phyloP scores from a whole-genome alignment of 2,888 invertebrate species.

The Nycteola revayana region DNA sequence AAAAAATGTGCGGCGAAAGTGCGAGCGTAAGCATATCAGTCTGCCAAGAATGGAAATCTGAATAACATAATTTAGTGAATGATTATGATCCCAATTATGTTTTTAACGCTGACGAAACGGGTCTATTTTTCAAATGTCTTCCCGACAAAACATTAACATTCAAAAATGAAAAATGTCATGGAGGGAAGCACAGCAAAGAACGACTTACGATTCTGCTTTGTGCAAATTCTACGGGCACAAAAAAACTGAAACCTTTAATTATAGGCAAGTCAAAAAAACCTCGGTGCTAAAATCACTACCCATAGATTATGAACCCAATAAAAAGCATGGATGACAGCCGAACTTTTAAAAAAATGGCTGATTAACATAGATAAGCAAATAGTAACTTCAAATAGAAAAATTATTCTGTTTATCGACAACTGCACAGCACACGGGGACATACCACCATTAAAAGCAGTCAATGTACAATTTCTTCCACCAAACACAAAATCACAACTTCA shows the following conservation, averaged over 20 bases:
- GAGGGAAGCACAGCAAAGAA: conserved; percentile 25
- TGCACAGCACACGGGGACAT: no score
- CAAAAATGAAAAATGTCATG: conserved; percentile 20
- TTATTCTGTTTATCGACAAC: no score
- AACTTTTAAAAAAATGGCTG: no score
- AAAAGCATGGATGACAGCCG: conserved; percentile 2
- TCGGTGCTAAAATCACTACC: conserved; percentile 16
- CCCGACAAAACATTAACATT: neutral
- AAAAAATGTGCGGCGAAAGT: no score
- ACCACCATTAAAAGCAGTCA: no score
- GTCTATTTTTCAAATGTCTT: conserved; percentile 11
- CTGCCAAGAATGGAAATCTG: no score
- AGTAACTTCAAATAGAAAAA: no score
- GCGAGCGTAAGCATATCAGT: no score
- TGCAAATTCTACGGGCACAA: conserved; percentile 21
- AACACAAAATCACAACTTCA: no score
- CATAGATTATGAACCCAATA: conserved; percentile 4
- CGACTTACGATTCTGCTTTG: conserved; percentile 22
- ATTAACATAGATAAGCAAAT: no score
- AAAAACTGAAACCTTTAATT: conserved; percentile 24
- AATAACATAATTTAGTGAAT: no score
- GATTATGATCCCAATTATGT: conserved; percentile 1
- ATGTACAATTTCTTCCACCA: no score
- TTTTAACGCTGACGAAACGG: conserved; percentile 13
- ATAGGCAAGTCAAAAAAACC: conserved; percentile 25